Evolutionary conservation across 2,888 invertebrate species (phyloP).

Genomic region (Ashinkailepas kermadecensis): DNA sequence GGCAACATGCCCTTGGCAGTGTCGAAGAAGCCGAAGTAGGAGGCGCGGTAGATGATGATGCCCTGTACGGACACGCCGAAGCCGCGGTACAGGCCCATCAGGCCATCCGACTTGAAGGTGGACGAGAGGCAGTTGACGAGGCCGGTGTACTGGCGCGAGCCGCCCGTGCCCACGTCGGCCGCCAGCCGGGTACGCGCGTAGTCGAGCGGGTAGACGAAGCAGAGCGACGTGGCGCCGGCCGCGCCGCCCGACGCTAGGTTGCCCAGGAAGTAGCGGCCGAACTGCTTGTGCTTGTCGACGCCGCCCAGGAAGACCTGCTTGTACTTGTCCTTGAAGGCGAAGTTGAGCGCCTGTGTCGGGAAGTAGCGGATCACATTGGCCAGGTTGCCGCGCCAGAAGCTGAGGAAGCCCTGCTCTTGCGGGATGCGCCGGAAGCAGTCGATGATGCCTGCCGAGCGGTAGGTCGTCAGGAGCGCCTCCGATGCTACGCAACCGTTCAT

Average conservation of each 20-base stretch:
- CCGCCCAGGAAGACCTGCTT: conserved; percentile 75
- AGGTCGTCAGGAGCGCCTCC: no score
- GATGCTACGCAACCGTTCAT: no score
- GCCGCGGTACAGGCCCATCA: conserved; percentile 47
- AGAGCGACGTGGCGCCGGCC: conserved; percentile 85
- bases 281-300: conserved; percentile 73
- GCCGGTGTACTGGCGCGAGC: conserved; percentile 48
- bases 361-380: conserved; percentile 92
- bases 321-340: conserved; percentile 91
- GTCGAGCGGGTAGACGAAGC: conserved; percentile 91
- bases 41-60: conserved; percentile 47
- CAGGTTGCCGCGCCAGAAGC: conserved; percentile 88
- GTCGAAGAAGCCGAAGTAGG: conserved; percentile 48
- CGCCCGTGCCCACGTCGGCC: conserved; percentile 41
- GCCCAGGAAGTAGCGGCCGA: conserved; percentile 78
- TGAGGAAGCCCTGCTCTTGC: conserved; percentile 71
- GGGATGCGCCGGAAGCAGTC: conserved; percentile 79
- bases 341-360: conserved; percentile 89
- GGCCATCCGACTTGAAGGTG: conserved; percentile 46
- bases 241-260: conserved; percentile 90
- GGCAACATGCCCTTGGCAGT: conserved; percentile 65
- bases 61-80: conserved; percentile 48
- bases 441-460: conserved; percentile 56
- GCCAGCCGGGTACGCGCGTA: conserved; percentile 71
- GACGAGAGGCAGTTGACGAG: conserved; percentile 46